Conservation (phyloP, 1,140 invertebrate species). For the Drosophila orosa region DNA sequence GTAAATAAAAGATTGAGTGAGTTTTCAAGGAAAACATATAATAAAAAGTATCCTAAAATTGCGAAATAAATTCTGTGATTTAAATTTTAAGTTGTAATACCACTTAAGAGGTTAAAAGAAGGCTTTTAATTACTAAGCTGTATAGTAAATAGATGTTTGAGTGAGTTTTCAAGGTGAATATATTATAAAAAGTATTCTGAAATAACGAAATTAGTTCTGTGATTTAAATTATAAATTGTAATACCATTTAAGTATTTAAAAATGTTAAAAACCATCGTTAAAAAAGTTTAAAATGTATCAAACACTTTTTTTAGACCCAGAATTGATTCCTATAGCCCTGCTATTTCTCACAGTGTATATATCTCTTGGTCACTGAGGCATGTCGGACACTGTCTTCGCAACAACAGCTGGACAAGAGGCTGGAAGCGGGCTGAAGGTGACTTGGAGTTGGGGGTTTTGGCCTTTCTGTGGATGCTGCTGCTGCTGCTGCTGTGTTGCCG, state of each 20-base stretch:
- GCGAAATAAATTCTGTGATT: not conserved
- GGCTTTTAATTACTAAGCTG: not conserved
- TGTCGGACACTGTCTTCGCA: conserved; percentile 38
- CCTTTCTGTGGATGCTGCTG: conserved; percentile 44
- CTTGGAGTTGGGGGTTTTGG: conserved; percentile 4
- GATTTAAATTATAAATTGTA: not conserved
- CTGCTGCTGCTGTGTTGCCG: conserved; percentile 1
- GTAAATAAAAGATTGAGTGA: not conserved
- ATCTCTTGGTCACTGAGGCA: conserved; percentile 54
- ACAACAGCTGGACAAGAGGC: conserved; percentile 28
- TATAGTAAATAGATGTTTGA: not conserved
- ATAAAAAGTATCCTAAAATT: not conserved
- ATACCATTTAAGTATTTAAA: no score
- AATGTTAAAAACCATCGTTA: no score
- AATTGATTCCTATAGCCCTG: not conserved
- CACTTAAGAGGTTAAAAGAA: no score
- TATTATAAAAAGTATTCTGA: not conserved
- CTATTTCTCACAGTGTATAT: conserved; percentile 11
- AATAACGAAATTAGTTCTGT: not conserved
- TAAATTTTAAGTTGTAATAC: no score
- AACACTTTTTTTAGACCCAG: not conserved
- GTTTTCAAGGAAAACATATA: not conserved
- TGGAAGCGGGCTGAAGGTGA: conserved; percentile 17
- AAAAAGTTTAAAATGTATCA: not conserved
- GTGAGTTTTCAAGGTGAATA: not conserved